Evolutionary conservation across 1,140 invertebrate species (phyloP).

Genomic region (Acromyrmex echinatior): DNA sequence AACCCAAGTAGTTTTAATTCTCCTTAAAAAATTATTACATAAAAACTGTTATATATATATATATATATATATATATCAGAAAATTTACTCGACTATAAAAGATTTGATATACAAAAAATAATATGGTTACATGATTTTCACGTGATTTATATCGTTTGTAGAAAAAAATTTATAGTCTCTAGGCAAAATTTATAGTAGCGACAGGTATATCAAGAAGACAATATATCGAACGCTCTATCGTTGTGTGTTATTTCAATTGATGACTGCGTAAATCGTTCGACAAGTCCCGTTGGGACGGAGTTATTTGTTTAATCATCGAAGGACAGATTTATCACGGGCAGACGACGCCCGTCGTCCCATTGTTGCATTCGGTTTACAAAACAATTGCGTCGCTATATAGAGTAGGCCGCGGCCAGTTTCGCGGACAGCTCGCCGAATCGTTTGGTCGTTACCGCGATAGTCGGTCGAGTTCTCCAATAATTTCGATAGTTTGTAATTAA

Average conservation of each 20-base stretch:
- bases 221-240: neutral
- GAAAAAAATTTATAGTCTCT: neutral
- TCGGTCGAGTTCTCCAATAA: slow-evolving; percentile 50
- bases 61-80: no score
- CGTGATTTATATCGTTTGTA: neutral
- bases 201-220: neutral
- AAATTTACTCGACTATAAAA: no score
- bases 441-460: slow-evolving; percentile 44
- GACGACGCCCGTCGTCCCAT: slow-evolving; percentile 39
- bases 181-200: neutral
- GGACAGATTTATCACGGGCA: slow-evolving; percentile 56
- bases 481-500: slow-evolving; percentile 65
- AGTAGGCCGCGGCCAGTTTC: slow-evolving; percentile 24
- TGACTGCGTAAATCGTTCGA: slow-evolving; percentile 25
- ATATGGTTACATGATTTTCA: neutral
- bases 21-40: no score
- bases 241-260: slow-evolving; percentile 17
- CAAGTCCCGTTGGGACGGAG: slow-evolving; percentile 15
- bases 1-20: no score
- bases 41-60: no score
- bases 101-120: no score
- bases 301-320: slow-evolving; percentile 60
- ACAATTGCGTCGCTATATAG: slow-evolving; percentile 26
- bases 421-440: slow-evolving; percentile 33
- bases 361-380: slow-evolving; percentile 44